Percentiles rank a stretch among this genome's conserved stretches.
Evolutionary conservation across 1,140 invertebrate species (phyloP).

Genomic region (Leptinotarsa undecemlineata): DNA sequence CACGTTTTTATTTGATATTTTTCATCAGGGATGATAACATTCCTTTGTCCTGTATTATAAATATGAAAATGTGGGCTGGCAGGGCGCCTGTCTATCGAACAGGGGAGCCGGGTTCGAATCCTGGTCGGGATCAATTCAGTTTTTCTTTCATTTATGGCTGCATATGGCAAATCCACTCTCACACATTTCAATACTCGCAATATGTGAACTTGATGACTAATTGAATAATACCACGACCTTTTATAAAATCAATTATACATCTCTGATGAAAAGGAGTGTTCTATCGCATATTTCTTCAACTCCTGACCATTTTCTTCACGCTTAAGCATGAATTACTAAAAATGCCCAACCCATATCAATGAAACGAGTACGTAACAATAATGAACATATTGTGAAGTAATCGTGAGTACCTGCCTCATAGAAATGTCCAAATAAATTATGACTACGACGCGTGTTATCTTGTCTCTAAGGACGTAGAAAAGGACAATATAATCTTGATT

Average conservation of each 20-base stretch:
- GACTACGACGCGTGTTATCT: constrained; percentile 17
- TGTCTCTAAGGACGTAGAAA: not conserved
- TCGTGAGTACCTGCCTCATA: constrained; percentile 30
- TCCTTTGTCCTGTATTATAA: no score
- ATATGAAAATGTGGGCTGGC: no score
- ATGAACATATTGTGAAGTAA: constrained; percentile 30
- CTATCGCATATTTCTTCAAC: not conserved
- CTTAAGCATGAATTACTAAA: not conserved
- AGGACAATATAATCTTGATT: constrained; percentile 9
- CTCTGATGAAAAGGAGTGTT: not conserved
- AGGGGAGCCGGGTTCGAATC: no score
- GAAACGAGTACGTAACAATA: constrained; percentile 11
- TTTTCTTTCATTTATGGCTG: no score
- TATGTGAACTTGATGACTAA: not conserved
- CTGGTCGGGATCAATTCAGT: no score
- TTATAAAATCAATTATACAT: not conserved
- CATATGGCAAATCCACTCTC: no score
- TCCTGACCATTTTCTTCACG: not conserved
- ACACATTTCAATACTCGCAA: no score
- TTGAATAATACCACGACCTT: not conserved
- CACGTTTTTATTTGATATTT: no score
- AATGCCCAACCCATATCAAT: not conserved
- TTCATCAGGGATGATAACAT: no score
- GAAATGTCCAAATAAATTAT: constrained; percentile 31
- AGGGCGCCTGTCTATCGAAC: no score